phyloP scores from a whole-genome alignment of 1,140 invertebrate genomes.

The Drosophila seguyi region DNA sequence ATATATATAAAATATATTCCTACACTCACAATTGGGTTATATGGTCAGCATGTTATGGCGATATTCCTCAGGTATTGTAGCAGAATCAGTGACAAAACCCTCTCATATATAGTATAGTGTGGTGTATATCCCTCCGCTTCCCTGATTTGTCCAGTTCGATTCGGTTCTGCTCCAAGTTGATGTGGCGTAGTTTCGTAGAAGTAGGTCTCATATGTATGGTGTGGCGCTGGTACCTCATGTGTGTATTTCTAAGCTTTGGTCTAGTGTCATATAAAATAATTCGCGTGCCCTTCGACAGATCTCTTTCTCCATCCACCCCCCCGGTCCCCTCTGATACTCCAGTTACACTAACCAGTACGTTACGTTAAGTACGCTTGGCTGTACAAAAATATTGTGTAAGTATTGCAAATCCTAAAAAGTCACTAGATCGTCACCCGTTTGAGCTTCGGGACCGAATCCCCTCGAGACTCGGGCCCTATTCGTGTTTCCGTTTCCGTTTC shows the following conservation, averaged over 20 bases:
- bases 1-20: constrained; percentile 67
- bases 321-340: constrained; percentile 22
- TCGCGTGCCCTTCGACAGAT: constrained; percentile 55
- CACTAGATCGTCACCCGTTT: constrained; percentile 23
- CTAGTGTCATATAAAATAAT: constrained; percentile 72
- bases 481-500: constrained; percentile 27
- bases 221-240: constrained; percentile 56
- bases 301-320: background rate
- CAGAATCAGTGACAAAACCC: constrained; percentile 52
- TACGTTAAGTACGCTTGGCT: constrained; percentile 34
- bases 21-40: constrained; percentile 52
- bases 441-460: background rate
- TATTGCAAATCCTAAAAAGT: constrained; percentile 46
- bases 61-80: constrained; percentile 77
- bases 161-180: constrained; percentile 28
- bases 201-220: constrained; percentile 62
- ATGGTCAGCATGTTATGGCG: constrained; percentile 65
- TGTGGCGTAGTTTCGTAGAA: constrained; percentile 49
- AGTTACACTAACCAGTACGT: constrained; percentile 15
- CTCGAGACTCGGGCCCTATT: constrained; percentile 6
- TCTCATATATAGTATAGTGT: background rate
- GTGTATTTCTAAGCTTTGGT: constrained; percentile 79
- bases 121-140: constrained; percentile 1
- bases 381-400: constrained; percentile 41
- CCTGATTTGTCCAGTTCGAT: constrained; percentile 31